A percentile compares a stretch with the other conserved stretches of the same genome.
phyloP scores from a whole-genome alignment of 2,888 invertebrate species.

The Allygus modestus region DNA sequence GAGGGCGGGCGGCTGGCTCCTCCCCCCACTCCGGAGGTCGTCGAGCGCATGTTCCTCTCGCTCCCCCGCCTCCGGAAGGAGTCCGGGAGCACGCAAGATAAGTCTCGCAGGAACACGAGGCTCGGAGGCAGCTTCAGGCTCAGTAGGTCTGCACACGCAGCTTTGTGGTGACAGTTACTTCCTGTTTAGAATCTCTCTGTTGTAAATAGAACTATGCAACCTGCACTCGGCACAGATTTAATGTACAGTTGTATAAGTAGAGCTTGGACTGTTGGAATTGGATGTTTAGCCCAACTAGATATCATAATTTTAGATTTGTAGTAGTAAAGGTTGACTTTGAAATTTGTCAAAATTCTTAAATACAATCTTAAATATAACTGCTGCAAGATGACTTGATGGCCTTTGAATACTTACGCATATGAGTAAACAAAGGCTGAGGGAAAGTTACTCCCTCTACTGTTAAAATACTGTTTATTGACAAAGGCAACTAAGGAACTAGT shows the following conservation, averaged over 20 bases:
- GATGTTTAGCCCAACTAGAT: too few relatives aligned
- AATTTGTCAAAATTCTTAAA: too few relatives aligned
- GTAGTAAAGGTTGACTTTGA: too few relatives aligned
- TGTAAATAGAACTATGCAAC: neutral
- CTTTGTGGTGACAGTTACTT: constrained; percentile 54
- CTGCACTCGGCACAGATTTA: constrained; percentile 10
- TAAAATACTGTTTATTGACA: too few relatives aligned
- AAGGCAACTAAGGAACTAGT: too few relatives aligned
- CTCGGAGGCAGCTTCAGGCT: constrained; percentile 78
- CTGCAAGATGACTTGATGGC: too few relatives aligned
- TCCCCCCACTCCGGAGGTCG: constrained; percentile 78
- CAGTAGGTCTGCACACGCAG: constrained; percentile 69
- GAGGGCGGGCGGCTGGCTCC: constrained; percentile 65
- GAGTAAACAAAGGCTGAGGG: too few relatives aligned
- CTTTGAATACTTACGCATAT: too few relatives aligned
- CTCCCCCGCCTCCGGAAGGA: constrained; percentile 76
- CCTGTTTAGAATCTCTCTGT: neutral
- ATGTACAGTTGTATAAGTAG: neutral
- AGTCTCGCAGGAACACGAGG: constrained; percentile 71
- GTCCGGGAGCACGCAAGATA: constrained; percentile 74
- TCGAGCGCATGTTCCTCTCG: constrained; percentile 78
- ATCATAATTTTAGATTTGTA: too few relatives aligned
- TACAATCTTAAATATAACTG: too few relatives aligned
- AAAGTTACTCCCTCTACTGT: too few relatives aligned
- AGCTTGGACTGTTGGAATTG: constrained; percentile 10